Conservation (phyloP, 2,113 vertebrate genomes). For the Hydropotes inermis region DNA sequence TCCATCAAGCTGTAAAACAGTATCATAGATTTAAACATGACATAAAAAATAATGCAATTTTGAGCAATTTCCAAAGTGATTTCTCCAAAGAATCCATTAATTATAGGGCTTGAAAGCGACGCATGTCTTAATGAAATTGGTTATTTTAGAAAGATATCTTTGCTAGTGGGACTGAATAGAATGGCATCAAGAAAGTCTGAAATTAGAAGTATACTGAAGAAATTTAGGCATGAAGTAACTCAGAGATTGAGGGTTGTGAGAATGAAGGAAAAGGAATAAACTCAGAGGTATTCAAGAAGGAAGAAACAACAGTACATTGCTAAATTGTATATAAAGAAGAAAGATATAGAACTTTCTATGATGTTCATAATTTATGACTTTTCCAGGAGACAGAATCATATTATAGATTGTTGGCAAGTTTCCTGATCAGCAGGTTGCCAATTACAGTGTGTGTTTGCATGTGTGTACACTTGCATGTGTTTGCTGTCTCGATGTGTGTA, state of each 20-base stretch:
- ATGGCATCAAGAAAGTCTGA: neutral
- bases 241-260: neutral
- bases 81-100: neutral
- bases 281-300: neutral
- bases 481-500: neutral
- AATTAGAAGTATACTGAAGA: constrained; percentile 26
- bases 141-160: constrained; percentile 31
- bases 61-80: constrained; percentile 21
- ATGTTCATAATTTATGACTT: neutral
- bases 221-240: neutral
- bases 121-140: neutral
- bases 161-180: neutral
- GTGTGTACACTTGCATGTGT: neutral
- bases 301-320: neutral
- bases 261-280: neutral
- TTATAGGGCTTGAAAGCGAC: neutral
- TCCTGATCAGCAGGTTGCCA: neutral
- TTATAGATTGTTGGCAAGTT: neutral
- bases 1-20: constrained; percentile 4
- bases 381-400: neutral
- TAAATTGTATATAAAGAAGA: neutral
- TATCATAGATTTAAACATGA: constrained; percentile 3
- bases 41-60: constrained; percentile 14
- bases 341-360: neutral
- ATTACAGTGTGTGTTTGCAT: neutral